Base-by-base conservation (phyloP, 2,888 invertebrate species). In the Euphydryas editha region DNA sequence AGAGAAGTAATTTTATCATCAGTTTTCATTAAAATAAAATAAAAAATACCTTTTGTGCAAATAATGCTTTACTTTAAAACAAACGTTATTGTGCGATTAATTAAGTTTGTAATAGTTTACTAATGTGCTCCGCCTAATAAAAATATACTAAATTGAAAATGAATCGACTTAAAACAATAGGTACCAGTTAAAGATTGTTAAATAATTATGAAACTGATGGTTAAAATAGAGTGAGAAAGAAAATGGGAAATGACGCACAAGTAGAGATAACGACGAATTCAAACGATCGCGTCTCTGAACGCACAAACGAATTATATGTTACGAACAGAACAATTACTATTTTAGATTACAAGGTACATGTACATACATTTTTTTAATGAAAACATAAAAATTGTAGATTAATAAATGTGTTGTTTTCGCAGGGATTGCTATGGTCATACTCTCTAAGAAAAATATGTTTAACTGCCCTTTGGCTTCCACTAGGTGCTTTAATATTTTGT, bases 401-500 rank as follows among this genome's bases (percentile, higher is more conserved):
- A 61, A 39, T 59, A 42, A 30, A 20, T 62, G 67, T 62, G 62
- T 56, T 64, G 30, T 59, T 67, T 65, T 83, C 88, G 67, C 83
- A 94, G 90, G 92, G 94, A 76, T 87, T 95, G 77, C 92, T 96
- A 76, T 95, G 96, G 91, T 94, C 95, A 86, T 94, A 95, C 87
- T 96, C 96, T 82, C 95, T 97, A 85, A 95, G 95, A 85, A 95
- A 95, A 82, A 94, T 98, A 79, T 98, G 98, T 86, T 90, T 97
- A 76, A 93, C 96, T 74, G 97, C 98, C 65, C 96, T 98, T 68
- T 95, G 96, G 82, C 95, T 98, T 90, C 98, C 98, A 73, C 94
- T 98, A 82, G 93, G 96, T 83, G 96, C 97, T 80, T 94, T 98
- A 82, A 93, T 97, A 81, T 94, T 96, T 86, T 98, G 98, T 93